Evolutionary conservation across 2,113 vertebrate species (phyloP), one percentile per base, ranked within the genome.

Genomic region (Misgurnus mizolepis): DNA sequence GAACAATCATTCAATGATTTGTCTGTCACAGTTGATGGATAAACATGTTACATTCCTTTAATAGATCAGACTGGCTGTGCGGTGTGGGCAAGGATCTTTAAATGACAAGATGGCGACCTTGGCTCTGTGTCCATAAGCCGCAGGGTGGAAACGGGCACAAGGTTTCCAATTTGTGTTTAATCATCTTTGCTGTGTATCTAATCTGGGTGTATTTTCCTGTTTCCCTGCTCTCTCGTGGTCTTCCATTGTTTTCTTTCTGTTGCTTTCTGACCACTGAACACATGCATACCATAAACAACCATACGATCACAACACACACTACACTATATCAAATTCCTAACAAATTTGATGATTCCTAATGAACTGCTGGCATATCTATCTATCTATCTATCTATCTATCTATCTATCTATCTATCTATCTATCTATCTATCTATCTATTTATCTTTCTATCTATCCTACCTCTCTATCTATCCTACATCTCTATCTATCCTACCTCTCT

Each of bases 91-190:
- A 73, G 85, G 84, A 88, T 84, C 80, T 83, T 89, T 86, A 86
- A 84, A 89, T 43, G 83, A 62, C 79, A 81, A 75, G 78, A 84
- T 80, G 81, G 70, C 41, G 39, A 47, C 82, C 82, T 84, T 66
- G 50, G 7, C 60, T 27, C 6, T 17, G 45, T 5, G 65, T 55
- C 71, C 10, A 49, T 53, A 18, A 53, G 34, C 64, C 18, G 6
- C 58, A n/a, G 22, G 53, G 27, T 53, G n/a, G 22, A 14, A 55
- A 45, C 3, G 14, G 55, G 78, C 43, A 41, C 56, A 60, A 80
- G 60, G 68, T 85, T 70, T 82, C 85, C 88, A 78, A 89, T 83
- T 88, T 82, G 87, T 85, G 86, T 88, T 84, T 85, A 78, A 87
- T 39, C 69, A 86, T 89, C 88, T 86, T 67, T 85, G 85, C 82